phyloP scores from a whole-genome alignment of 2,888 invertebrate genomes.

The Caenorhabditis drosophilae region DNA sequence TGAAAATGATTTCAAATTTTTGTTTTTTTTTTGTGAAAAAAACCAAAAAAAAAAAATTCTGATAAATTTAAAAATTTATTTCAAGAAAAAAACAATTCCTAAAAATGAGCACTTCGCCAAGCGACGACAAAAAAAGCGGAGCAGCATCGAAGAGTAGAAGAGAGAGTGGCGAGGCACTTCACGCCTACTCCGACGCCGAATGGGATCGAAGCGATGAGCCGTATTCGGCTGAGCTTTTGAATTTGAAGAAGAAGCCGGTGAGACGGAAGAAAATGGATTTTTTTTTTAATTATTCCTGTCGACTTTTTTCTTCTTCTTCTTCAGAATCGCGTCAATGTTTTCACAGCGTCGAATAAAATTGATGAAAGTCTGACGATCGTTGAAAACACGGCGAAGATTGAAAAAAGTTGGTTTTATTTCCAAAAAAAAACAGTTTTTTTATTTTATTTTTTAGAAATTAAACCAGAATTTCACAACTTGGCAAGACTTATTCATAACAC shows the following conservation, averaged over 20 bases:
- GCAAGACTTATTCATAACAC: not conserved
- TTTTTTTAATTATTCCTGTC: constrained; percentile 1
- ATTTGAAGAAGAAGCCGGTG: constrained; percentile 55
- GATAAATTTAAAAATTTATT: not conserved
- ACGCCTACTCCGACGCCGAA: constrained; percentile 42
- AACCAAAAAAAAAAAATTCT: not conserved
- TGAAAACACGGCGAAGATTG: not conserved
- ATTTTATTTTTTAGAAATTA: not conserved
- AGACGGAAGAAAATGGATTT: not conserved
- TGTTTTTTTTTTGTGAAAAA: not conserved
- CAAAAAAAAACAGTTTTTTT: not conserved
- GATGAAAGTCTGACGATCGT: not conserved
- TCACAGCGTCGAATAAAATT: not conserved
- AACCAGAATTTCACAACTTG: not conserved
- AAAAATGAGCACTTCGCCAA: not conserved
- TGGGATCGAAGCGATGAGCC: constrained; percentile 50
- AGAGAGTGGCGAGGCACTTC: constrained; percentile 37
- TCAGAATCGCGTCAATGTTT: constrained; percentile 4
- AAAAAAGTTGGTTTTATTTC: not conserved
- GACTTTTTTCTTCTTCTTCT: not conserved
- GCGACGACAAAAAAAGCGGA: too few relatives aligned
- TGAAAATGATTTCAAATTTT: not conserved
- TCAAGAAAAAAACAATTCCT: not conserved
- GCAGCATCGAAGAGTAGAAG: too few relatives aligned
- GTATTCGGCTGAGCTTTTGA: constrained; percentile 50